Base-by-base conservation (phyloP, 2,888 invertebrate genomes). In the Volucella bombylans region DNA sequence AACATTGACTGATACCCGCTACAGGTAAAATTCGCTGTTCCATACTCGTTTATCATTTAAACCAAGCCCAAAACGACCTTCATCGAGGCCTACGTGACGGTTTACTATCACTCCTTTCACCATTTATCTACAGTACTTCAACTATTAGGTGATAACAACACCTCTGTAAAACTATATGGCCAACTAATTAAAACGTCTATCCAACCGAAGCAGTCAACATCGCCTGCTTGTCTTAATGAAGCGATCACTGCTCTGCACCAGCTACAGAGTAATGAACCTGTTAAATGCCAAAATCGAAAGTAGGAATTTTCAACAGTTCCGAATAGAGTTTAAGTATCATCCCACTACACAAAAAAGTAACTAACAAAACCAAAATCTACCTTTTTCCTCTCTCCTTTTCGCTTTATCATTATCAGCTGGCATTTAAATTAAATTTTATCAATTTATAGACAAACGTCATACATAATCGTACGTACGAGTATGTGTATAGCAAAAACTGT, bases 241-340 rank as follows among this genome's bases (percentile, higher is more conserved):
- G n/a, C 43, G 45, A 64, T 73, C 73, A 23, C 39, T 47, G 38
- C 31, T 43, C 54, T 12, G 23, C 14, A 14, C 9, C 15, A 38
- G 69, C 31, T 31, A 31, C 6, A 6, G 31, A 69, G 62, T 74
- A 83, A 76, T 80, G 79, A 83, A 71, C 83, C 54, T 15, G 43
- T 80, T 45, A 79, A 71, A 71, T 67, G 45, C 61, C 61, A 74
- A 82, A 79, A 83, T 79, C 74, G 83, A 83, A 83, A 83, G 83
- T 55, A 61, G 50, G 45, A 18, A 43, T 47, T 55, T 54, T 57
- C 49, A 47, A 59, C 43, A 47, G 38, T 71, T 69, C 52, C 15
- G 4, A 23, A 11, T 49, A 10, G 55, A 80, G 62, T 59, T 69
- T 23, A 64, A 71, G 38, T 71, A 55, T 68, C 62, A n/a, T 14